Base-by-base conservation (phyloP, 2,888 invertebrate genomes). In the Uloborus plumipes region DNA sequence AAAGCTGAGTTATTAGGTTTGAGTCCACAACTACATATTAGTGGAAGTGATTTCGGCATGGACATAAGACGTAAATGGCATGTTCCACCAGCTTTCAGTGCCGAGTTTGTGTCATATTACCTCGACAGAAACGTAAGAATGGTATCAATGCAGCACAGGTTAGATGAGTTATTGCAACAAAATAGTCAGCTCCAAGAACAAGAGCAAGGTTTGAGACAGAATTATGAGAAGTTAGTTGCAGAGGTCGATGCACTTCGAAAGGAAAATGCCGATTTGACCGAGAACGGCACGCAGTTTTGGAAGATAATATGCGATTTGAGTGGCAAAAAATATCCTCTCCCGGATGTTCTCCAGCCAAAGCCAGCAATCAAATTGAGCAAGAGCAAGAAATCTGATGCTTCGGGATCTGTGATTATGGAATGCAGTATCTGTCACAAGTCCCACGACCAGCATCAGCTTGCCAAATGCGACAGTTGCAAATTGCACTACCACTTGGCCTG, bases 61-160 rank as follows among this genome's bases (percentile, higher is more conserved):
- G 97, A 97, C 88, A 93, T 96, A 7, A 92, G 95, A 14, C 95
- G 96, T 86, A 97, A 97, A 86, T 97, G 97, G 94, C 96, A 97
- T 89, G 94, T 98, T 84, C 93, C 95, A 0, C 96, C 97, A 0
- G 96, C 98, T 0, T 96, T 98, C 88, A 95, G 94, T 65, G 95
- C 96, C 0, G 97, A 98, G 89, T 99, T 97, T 89, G 94, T 98
- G 69, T 95, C 94, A 0, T 98, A 98, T 89, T 98, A 95, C 88
- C 90, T 97, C 88, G 97, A 98, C 89, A 91, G 98, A 31, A 95
- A 96, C 88, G 92, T 93, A 6, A 91, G 97, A 16, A 93, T 96
- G 77, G 92, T 93, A 6, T 93, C 93, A 16, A 92, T 97, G 90
- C 93, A 95, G 86, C 91, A 92, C 31, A 93, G 94, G 49, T 90